These are phyloP conservation scores for Drosophila nasuta DNA, from an alignment of 1,140 invertebrate genomes.

Conservation along the genomic window DNA sequence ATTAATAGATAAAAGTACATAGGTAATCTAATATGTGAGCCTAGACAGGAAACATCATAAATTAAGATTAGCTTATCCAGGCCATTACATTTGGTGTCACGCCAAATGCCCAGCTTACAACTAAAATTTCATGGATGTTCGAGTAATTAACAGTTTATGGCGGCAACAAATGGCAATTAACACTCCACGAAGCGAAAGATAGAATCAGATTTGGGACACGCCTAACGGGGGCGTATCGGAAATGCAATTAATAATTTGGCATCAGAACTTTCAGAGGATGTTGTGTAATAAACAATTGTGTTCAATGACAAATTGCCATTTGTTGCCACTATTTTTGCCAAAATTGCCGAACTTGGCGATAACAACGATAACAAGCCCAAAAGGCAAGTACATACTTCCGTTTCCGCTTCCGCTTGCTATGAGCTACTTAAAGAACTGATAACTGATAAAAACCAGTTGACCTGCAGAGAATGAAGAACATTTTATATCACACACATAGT, in stretches of 20 bases:
- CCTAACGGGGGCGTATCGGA: conserved; percentile 46
- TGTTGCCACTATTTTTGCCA: conserved; percentile 27
- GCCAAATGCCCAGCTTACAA: conserved; percentile 43
- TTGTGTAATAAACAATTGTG: conserved; percentile 61
- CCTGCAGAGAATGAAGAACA: neutral
- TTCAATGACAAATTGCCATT: conserved; percentile 70
- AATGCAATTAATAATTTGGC: conserved; percentile 74
- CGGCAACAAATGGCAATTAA: conserved; percentile 71
- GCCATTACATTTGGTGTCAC: conserved; percentile 34
- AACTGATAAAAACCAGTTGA: conserved; percentile 1
- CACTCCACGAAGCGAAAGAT: conserved; percentile 36
- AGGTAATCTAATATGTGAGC: neutral
- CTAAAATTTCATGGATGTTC: conserved; percentile 55
- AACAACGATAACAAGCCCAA: conserved; percentile 51
- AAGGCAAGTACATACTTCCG: conserved; percentile 40
- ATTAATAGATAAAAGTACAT: conserved; percentile 22
- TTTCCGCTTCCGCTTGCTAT: conserved; percentile 26
- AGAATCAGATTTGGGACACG: conserved; percentile 11
- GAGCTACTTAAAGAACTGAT: neutral
- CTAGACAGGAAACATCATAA: conserved; percentile 16
- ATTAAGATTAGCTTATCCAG: conserved; percentile 34
- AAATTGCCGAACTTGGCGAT: conserved; percentile 14
- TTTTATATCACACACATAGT: neutral
- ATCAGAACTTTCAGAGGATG: conserved; percentile 7
- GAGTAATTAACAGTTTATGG: conserved; percentile 74